These are phyloP conservation scores for Helicorthomorpha holstii DNA, from an alignment of 1,140 invertebrate genomes.

Conservation along the genomic window DNA sequence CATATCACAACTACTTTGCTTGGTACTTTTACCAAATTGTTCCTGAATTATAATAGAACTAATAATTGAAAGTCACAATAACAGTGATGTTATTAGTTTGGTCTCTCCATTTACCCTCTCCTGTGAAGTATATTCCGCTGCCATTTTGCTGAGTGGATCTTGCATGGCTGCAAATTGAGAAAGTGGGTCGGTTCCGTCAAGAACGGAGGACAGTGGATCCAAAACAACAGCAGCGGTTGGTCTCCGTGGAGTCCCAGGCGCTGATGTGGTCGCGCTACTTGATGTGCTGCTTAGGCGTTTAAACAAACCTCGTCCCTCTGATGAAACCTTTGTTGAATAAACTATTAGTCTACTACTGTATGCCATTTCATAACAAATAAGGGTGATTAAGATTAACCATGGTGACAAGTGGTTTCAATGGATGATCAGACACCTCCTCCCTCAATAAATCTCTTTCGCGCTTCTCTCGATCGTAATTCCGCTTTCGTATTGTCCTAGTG, in stretches of 20 bases:
- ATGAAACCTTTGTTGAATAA: conserved; percentile 14
- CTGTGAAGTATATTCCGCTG: conserved; percentile 8
- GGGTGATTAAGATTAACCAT: background rate
- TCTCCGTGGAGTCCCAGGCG: conserved; percentile 27
- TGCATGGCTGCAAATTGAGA: conserved; percentile 45
- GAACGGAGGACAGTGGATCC: conserved; percentile 38
- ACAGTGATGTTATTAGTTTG: background rate
- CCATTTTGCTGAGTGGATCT: conserved; percentile 25
- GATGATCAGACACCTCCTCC: conserved; percentile 29
- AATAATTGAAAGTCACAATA: background rate
- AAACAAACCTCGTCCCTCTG: conserved; percentile 30
- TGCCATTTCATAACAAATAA: background rate
- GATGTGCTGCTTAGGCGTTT: conserved; percentile 26
- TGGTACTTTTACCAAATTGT: background rate
- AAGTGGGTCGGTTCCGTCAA: conserved; percentile 56
- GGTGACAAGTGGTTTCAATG: conserved; percentile 33
- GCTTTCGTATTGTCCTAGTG: conserved; percentile 17
- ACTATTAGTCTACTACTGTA: background rate
- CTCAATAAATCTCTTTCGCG: conserved; percentile 11
- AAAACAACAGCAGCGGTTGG: conserved; percentile 19
- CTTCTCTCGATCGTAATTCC: conserved; percentile 20
- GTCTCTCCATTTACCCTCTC: conserved; percentile 7
- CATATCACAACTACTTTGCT: background rate
- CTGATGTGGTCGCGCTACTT: conserved; percentile 24
- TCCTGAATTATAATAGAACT: background rate